Conservation (phyloP, 2,113 vertebrate genomes). For the Athene noctua region DNA sequence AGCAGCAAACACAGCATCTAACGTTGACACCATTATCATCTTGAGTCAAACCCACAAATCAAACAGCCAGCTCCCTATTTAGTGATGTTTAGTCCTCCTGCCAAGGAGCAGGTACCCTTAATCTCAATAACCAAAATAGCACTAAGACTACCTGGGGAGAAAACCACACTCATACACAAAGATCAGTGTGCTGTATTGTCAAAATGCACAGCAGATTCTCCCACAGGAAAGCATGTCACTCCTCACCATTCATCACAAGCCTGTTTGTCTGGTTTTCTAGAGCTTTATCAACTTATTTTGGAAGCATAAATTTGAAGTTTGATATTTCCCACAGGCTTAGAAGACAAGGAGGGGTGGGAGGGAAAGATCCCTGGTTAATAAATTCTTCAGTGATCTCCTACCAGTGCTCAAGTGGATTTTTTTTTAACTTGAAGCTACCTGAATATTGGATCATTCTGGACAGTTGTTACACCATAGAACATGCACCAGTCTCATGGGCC, state of each 20-base stretch:
- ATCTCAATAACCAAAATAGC: background rate
- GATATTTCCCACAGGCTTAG: background rate
- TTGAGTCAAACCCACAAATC: background rate
- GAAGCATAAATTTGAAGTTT: background rate
- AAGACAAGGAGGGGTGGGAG: background rate
- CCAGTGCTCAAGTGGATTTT: background rate
- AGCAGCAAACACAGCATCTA: background rate
- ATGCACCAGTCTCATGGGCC: background rate
- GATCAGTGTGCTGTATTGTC: background rate
- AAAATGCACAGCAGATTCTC: background rate
- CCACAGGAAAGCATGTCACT: fast-evolving
- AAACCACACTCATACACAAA: fast-evolving
- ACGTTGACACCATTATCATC: background rate
- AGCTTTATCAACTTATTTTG: background rate
- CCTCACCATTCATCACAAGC: background rate
- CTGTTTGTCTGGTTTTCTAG: background rate
- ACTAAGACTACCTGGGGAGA: too few species aligned
- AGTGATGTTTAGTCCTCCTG: background rate
- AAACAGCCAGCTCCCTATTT: background rate
- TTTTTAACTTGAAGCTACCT: background rate
- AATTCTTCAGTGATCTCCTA: background rate
- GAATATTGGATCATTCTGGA: background rate
- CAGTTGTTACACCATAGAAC: background rate
- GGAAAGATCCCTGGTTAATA: background rate
- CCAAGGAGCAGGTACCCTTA: background rate